Base-by-base conservation (phyloP, 2,888 invertebrate genomes). In the Euzetes globulus region DNA sequence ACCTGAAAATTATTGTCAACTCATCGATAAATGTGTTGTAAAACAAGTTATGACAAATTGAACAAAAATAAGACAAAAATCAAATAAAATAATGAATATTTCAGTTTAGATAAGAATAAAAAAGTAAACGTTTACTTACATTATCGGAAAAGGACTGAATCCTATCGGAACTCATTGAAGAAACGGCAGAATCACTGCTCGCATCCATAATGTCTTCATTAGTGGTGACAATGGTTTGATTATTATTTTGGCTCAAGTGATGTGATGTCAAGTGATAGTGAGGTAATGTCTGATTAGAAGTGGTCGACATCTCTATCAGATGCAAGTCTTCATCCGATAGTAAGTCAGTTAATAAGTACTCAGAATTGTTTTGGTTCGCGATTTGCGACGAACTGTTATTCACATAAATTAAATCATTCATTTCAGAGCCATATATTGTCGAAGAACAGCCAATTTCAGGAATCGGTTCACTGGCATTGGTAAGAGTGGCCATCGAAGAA, bases 101-200 rank as follows among this genome's bases (percentile, higher is more conserved):
- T 22, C n/a, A 41, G 41, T 13, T 41, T 9, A 11, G 27, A 72
- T 47, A 58, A 27, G 45, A 47, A 55, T 29, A 55, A 22, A 22
- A 22, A 22, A 55, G 1, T 22, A 22, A 55, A 22, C 1, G 4
- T 2, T 37, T 60, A 71, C 77, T 77, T 73, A 79, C 79, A 73
- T 75, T 78, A 81, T 93, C 93, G 0, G 92, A 92, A 1, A 92
- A 85, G 0, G 92, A 92, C 3, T 92, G 91, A 13, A 93, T 92
- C 17, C 80, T 79, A 45, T 93, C 86, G 81, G 94, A 93, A 1
- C 92, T 92, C 92, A 94, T 92, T 1, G 93, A 93, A 76, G 93
- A 93, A 47, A 93, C 93, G 0, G 93, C 93, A 81, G 92, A 92
- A 83, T 94, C 94, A 74, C 91, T 92, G 19, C 91, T 91, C 0